These are phyloP conservation scores for Anthopleura sola DNA, from an alignment of 64 coral and sea anemone genomes.

Conservation along the genomic window DNA sequence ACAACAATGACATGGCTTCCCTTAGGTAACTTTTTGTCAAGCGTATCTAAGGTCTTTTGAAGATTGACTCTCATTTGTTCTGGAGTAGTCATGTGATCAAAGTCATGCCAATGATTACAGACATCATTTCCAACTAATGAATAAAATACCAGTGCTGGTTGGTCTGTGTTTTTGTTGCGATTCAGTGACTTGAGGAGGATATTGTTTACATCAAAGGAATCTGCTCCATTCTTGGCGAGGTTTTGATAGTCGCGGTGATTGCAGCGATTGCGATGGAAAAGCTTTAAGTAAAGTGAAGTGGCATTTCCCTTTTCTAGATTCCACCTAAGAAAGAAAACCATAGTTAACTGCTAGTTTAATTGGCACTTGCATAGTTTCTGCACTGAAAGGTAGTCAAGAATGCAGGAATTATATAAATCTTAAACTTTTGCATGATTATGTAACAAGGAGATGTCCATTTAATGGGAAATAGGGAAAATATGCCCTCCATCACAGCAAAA, in stretches of 20 bases:
- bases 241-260: conserved; percentile 99
- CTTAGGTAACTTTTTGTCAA: conserved; percentile 61
- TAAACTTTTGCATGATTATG: too few relatives aligned
- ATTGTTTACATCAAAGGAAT: conserved; percentile 91
- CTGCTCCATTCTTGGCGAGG: conserved; percentile 92
- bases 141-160: conserved; percentile 90
- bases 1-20: conserved; percentile 89
- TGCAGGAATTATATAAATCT: too few relatives aligned
- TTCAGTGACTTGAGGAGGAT: conserved; percentile 67
- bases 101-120: conserved; percentile 49
- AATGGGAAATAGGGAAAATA: too few relatives aligned
- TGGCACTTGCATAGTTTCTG: too few relatives aligned
- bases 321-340: conserved; percentile 46
- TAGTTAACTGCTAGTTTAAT: too few relatives aligned
- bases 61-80: conserved; percentile 83
- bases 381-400: too few relatives aligned
- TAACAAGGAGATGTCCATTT: too few relatives aligned
- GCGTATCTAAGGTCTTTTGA: conserved; percentile 61
- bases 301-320: conserved; percentile 65
- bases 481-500: too few relatives aligned
- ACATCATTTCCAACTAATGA: conserved; percentile 94
- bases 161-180: conserved; percentile 54
- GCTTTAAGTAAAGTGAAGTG: conserved; percentile 85
- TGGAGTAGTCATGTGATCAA: conserved; percentile 78
- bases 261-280: conserved; percentile 84